Base-by-base conservation (phyloP, 2,113 vertebrate genomes). In the Pterocles gutturalis region DNA sequence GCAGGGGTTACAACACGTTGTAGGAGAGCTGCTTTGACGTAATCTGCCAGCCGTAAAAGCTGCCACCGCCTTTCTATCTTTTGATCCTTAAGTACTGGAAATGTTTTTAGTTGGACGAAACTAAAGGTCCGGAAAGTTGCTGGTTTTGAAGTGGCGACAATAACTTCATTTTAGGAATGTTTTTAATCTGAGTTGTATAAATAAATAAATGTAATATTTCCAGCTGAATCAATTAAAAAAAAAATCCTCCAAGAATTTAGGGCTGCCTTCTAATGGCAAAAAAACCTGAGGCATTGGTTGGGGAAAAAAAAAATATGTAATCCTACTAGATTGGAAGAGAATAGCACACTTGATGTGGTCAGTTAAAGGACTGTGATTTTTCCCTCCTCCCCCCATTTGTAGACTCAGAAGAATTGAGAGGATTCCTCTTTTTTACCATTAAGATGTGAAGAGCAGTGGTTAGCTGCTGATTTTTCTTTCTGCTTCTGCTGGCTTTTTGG, bases 161-260 rank as follows among this genome's bases (percentile, higher is more conserved):
- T 91, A 89, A 90, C 69, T 94, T 89, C 19, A 22, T 92, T 82
- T 95, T 76, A 60, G 83, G 81, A 89, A 67, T 89, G 83, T 86
- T 92, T 96, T 92, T 82, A 67, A 67, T 79, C 53, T 41, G 33
- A 57, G 64, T 64, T 89, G 55, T 82, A 16, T 78, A 96, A 94
- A 90, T 94, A 96, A 97, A 96, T 86, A 75, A 49, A 94, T 83
- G 16, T 3, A 46, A 4, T 78, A 73, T 81, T 95, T 92, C 80
- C 83, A 94, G 65, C 72, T 82, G 88, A 90, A 86, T 90, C 54
- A 33, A 36, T 81, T 58, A 45, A 57, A 51, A 51, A 51, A 45
- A 65, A 73, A 46, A 15, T 58, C n/a, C 43, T 54, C 28, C 57
- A 49, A 75, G 85, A 75, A 91, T 79, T 71, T 49, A 64, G 45